Base-by-base conservation (phyloP, 1,140 invertebrate species). In the Pygmarrhopalites habei region DNA sequence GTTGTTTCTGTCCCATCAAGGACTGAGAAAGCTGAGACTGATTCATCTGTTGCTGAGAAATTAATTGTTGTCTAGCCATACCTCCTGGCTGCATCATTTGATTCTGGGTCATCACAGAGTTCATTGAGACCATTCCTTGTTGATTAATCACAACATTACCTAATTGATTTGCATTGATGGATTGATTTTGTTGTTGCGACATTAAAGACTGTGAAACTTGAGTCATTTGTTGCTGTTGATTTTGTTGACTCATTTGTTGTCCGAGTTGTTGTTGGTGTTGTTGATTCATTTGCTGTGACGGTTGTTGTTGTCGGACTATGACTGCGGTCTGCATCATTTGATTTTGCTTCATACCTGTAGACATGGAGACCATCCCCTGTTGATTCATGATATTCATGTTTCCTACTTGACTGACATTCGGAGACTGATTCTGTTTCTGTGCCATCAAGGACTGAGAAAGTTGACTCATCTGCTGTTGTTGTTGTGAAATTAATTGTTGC, bases 281-380 rank as follows among this genome's bases (percentile, higher is more conserved):
- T 23, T 62, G 60, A 23, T 30, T 10, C 30, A 59, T 10, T 41
- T 60, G 46, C 29, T 63, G 61, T 47, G 29, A 25, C 17, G 26
- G 4, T 57, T 58, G 52, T 49, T 46, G 41, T 43, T 52, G 57
- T 49, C 39, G 62, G 46, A 5, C 17, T 49, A 32, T 41, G 52
- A 5, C 21, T 32, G 60, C 15, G 4, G 17, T 46, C 19, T 51
- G 53, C 28, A 52, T 49, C 23, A 43, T 30, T 25, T 56, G 53
- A 15, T 65, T 17, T 19, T 29, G 7, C 23, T 39, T 35, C 23
- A 28, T 19, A 35, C n/a, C 2, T 28, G n/a, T 28, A 56, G 53
- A 12, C 17, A n/a, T 53, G 10, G 55, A 32, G 30, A 21, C 35
- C 52, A 41, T 23, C n/a, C n/a, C n/a, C n/a, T 66, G 64, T 28